Evolutionary conservation across 2,113 vertebrate genomes (phyloP), one percentile per base, ranked within the genome.

Genomic region (Callopanchax toddi): DNA sequence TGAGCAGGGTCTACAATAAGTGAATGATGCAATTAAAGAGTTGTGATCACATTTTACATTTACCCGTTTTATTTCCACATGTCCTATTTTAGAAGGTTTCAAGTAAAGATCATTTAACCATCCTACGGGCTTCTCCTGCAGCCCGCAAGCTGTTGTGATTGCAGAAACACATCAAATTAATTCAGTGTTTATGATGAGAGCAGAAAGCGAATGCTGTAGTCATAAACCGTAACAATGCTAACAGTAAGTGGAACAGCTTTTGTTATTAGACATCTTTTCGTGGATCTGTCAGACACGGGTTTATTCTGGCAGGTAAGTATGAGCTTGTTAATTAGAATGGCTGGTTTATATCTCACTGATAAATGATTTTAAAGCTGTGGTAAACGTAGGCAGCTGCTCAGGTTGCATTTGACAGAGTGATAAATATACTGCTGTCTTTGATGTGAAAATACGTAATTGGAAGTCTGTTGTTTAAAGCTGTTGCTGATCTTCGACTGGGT

Each of bases 21-120:
- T 80, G 79, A 79, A 72, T 61, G 69, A 71, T 67, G 78, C 66
- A 79, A 84, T 78, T 76, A 77, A 67, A 74, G 49, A 55, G 60
- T 64, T 49, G 71, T 74, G 70, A 65, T 37, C 60, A 49, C 10
- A 49, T 67, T 46, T 67, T 2, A 11, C 4, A 37, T 36, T 36
- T 36, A 32, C 26, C 26, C 3, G 26, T 26, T 26, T 36, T 36
- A 36, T 37, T 37, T 37, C 12, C 36, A 37, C 3, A 3, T 12
- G 29, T 32, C 0, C 23, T 51, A 54, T 7, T 23, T 8, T 58
- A 2, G 55, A 32, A 2, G 12, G 37, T 39, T 76, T 60, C 37
- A 32, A 12, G 3, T 1, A 17, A 43, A 12, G 11, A 13, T 48
- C 12, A 21, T 71, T 71, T 63, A 71, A 67, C 46, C 50, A 53